Base-by-base conservation (phyloP, 2,797 vertebrate genomes). In the Tapirus indicus region DNA sequence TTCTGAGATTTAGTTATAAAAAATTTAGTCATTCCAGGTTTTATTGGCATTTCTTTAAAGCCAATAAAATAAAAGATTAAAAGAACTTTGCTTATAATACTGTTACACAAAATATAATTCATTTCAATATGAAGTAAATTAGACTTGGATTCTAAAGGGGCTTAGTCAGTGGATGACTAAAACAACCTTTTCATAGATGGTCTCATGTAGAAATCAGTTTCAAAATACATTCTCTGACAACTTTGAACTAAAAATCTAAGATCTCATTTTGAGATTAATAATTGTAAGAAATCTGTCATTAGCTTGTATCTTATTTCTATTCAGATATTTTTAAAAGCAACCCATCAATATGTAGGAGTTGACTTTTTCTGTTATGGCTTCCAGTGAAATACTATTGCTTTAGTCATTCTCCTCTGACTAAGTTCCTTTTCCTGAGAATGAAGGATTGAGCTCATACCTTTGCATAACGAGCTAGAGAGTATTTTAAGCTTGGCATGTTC, bases 401-500 rank as follows among this genome's bases (percentile, higher is more conserved):
- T 88, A 90, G 71, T 96, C 87, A 91, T 92, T 94, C 71, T 93
- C 17, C n/a, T 47, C 27, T 84, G 82, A 49, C 62, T 41, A 60
- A 95, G 83, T 90, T 94, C 77, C 86, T 96, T 97, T 91, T 93
- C 71, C 68, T 95, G 94, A 97, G 92, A 98, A 71, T 92, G 90
- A 96, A 97, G 75, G 89, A 95, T 96, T 83, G 96, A 92, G 80
- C 74, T 97, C 96, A 97, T 97, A 95, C 95, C 89, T 97, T 95
- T 97, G 96, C 87, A 93, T 95, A 69, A 90, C 6, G 84, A 95
- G 94, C 79, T 95, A 89, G 96, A 89, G 90, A 93, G 75, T 97
- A 97, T 97, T 97, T 98, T 98, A 97, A 98, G 94, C 86, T 87
- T 97, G 94, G 88, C 96, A 18, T 98, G 97, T 97, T 97, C 77